Percentiles rank a stretch among this genome's conserved stretches.
Evolutionary conservation across 2,888 invertebrate genomes (phyloP).

Genomic region (Polia nebulosa): DNA sequence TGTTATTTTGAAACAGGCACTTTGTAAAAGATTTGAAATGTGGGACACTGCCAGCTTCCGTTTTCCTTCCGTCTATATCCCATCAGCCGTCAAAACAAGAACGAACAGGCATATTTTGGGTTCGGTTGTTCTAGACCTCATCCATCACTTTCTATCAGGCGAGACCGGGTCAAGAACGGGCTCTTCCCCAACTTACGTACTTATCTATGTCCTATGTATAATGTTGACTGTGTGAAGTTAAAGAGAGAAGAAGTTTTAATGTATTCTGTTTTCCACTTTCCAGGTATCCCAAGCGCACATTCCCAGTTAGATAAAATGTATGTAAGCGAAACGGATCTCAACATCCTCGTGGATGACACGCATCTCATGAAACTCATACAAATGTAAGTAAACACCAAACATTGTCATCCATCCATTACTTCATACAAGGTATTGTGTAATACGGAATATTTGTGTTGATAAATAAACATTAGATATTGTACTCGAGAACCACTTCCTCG

Average conservation of each 20-base stretch:
- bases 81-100: too few species aligned
- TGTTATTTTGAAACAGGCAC: too few species aligned
- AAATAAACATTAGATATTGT: background rate
- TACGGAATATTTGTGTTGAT: slow-evolving; percentile 1
- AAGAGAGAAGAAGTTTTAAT: background rate
- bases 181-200: too few species aligned
- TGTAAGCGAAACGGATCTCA: slow-evolving; percentile 91
- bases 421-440: background rate
- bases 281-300: slow-evolving; percentile 85
- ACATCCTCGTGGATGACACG: slow-evolving; percentile 90
- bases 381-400: slow-evolving; percentile 87
- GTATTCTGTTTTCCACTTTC: slow-evolving; percentile 58
- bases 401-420: background rate
- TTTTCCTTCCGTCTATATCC: too few species aligned
- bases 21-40: too few species aligned
- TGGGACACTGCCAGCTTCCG: too few species aligned
- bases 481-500: background rate
- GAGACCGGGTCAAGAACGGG: too few species aligned
- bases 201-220: background rate
- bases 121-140: too few species aligned
- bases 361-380: slow-evolving; percentile 89
- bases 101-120: too few species aligned
- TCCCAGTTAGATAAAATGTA: slow-evolving; percentile 85
- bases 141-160: too few species aligned
- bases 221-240: background rate